Conservation (phyloP, 1,140 invertebrate species). For the Teleopsis dalmanni region DNA sequence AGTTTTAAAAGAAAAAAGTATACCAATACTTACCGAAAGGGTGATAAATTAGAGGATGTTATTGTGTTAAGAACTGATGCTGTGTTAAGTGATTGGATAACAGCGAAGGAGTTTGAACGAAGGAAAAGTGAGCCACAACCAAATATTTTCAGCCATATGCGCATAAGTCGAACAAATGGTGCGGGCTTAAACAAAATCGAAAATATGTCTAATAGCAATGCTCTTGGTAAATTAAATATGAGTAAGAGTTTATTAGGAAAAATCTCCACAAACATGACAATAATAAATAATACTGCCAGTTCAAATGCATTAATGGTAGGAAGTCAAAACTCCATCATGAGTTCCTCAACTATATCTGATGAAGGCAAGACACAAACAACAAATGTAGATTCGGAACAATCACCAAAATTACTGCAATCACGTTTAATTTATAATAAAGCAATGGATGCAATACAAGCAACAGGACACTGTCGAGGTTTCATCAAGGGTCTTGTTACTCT, state of each 20-base stretch:
- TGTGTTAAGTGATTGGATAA: slow-evolving; percentile 26
- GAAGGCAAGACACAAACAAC: slow-evolving; percentile 23
- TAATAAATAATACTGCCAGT: slow-evolving; percentile 29
- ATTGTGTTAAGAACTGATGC: slow-evolving; percentile 40
- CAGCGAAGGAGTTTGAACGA: slow-evolving; percentile 29
- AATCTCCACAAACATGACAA: slow-evolving; percentile 39
- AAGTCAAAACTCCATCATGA: slow-evolving; percentile 21
- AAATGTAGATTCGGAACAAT: neutral
- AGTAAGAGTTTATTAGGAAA: slow-evolving; percentile 33
- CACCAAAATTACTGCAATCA: slow-evolving; percentile 1
- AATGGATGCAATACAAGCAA: slow-evolving; percentile 33
- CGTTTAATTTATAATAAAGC: slow-evolving; percentile 38
- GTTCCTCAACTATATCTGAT: slow-evolving; percentile 22
- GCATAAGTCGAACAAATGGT: slow-evolving; percentile 1
- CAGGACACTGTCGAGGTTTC: slow-evolving; percentile 37
- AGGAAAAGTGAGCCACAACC: slow-evolving; percentile 16
- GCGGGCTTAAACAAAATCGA: neutral
- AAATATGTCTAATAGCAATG: neutral
- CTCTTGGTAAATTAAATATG: slow-evolving; percentile 19
- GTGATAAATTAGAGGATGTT: slow-evolving; percentile 37
- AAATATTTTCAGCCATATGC: slow-evolving; percentile 23
- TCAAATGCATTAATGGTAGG: slow-evolving; percentile 17
- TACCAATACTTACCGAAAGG: slow-evolving; percentile 28
- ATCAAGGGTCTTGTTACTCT: slow-evolving; percentile 29
- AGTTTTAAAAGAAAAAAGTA: slow-evolving; percentile 43